phyloP scores from a whole-genome alignment of 1,140 invertebrate genomes.

The Akabosia matsudoensis region DNA sequence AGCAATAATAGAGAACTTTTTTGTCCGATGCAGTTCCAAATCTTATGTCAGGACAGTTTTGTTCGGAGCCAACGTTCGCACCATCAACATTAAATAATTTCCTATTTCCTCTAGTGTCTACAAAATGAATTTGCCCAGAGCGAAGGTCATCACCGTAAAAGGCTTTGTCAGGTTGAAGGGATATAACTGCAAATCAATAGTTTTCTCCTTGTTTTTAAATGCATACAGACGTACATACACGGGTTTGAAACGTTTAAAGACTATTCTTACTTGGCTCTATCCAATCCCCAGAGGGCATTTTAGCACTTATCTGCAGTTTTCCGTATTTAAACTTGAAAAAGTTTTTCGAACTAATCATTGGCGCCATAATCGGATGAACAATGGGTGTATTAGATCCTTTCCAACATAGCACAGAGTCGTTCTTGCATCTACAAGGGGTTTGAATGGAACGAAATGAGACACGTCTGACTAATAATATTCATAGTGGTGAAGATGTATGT shows the following conservation, averaged over 20 bases:
- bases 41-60: conserved; percentile 21
- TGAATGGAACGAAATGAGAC: too few species aligned
- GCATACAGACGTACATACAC: too few species aligned
- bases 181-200: conserved; percentile 14
- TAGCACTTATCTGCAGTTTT: conserved; percentile 53
- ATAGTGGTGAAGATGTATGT: neutral
- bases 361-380: conserved; percentile 50
- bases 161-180: neutral
- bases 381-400: neutral
- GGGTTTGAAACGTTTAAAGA: too few species aligned
- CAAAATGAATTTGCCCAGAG: conserved; percentile 27
- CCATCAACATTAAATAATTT: conserved; percentile 3
- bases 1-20: conserved; percentile 1
- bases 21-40: neutral
- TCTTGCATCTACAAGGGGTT: conserved; percentile 3
- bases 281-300: conserved; percentile 55
- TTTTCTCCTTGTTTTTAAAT: too few species aligned
- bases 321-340: conserved; percentile 52
- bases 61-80: conserved; percentile 25
- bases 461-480: neutral
- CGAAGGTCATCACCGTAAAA: conserved; percentile 17
- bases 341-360: conserved; percentile 49
- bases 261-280: conserved; percentile 54
- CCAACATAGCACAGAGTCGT: conserved; percentile 24
- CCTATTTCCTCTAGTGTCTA: conserved; percentile 31